These are phyloP conservation scores for Rhopilema esculentum DNA, from an alignment of 30 jellyfish, hydroid and myxozoan genomes.

Conservation along the genomic window DNA sequence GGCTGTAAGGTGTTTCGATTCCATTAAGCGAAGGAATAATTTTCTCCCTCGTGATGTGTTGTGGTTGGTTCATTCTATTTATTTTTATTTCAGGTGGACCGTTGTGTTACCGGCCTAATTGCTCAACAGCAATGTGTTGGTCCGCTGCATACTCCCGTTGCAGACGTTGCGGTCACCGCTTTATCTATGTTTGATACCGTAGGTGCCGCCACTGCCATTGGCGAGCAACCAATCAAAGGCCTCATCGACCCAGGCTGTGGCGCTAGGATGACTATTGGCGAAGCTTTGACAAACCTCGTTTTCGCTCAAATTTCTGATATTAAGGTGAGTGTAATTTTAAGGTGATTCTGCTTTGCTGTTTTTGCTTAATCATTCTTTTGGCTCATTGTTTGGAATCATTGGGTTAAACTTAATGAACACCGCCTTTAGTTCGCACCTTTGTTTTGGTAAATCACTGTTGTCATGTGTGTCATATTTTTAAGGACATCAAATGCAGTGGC, in stretches of 20 bases:
- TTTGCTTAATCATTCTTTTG: background rate
- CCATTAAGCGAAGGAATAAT: too few species aligned
- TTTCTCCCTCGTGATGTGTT: too few species aligned
- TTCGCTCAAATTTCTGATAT: conserved; percentile 81
- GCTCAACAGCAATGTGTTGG: conserved; percentile 98
- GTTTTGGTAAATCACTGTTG: too few species aligned
- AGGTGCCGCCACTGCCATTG: conserved; percentile 94
- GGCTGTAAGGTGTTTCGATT: too few species aligned
- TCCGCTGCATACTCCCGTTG: conserved; percentile 92
- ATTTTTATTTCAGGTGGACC: conserved; percentile 74
- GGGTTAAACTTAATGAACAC: too few species aligned
- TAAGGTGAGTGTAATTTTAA: conserved; percentile 38
- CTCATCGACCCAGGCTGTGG: conserved; percentile 79
- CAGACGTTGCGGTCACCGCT: conserved; percentile 93
- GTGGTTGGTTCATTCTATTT: too few species aligned
- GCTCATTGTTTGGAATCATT: too few species aligned
- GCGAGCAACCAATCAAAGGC: conserved; percentile 93
- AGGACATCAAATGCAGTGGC: conserved; percentile 95
- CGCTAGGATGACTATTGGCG: conserved; percentile 93
- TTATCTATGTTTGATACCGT: conserved; percentile 77
- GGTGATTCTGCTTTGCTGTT: background rate
- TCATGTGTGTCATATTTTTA: too few species aligned
- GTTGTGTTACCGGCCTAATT: conserved; percentile 90
- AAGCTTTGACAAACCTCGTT: conserved; percentile 86
- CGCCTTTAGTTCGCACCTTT: background rate